Conservation (phyloP, 2,888 invertebrate genomes). For the Melanostoma mellinum region DNA sequence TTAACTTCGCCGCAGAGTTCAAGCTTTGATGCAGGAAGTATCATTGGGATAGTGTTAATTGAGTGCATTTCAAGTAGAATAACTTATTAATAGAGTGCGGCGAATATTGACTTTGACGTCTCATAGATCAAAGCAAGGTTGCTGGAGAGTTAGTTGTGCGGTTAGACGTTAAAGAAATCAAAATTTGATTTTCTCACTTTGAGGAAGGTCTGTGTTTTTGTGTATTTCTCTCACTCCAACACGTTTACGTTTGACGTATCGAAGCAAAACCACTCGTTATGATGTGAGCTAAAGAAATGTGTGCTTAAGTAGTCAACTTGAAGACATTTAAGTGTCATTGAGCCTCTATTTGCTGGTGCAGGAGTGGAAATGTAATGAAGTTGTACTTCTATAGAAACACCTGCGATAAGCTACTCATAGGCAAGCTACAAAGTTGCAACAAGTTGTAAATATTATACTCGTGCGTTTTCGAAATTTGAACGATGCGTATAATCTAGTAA, state of each 20-base stretch:
- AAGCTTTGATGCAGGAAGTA: slow-evolving; percentile 46
- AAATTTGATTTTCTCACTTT: no score
- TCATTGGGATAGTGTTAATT: slow-evolving; percentile 61
- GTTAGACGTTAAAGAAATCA: no score
- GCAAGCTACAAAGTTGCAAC: slow-evolving; percentile 28
- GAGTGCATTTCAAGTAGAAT: slow-evolving; percentile 51
- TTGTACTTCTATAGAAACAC: slow-evolving; percentile 18
- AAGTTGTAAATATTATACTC: no score
- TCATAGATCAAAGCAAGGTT: slow-evolving; percentile 26
- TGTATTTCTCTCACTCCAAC: background rate
- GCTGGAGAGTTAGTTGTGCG: background rate
- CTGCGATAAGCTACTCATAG: slow-evolving; percentile 41
- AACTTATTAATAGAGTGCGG: slow-evolving; percentile 60
- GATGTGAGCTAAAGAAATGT: slow-evolving; percentile 45
- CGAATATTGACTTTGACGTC: slow-evolving; percentile 44
- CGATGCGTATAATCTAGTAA: background rate
- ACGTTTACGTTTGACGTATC: background rate
- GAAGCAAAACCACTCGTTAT: background rate
- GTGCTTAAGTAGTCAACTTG: slow-evolving; percentile 28
- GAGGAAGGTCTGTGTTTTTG: background rate
- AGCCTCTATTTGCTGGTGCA: slow-evolving; percentile 25
- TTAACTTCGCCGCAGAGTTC: no score
- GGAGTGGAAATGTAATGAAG: slow-evolving; percentile 34
- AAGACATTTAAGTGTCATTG: slow-evolving; percentile 49
- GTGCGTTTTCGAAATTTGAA: no score